Evolutionary conservation across 2,113 vertebrate species (phyloP), one percentile per base, ranked within the genome.

Genomic region (Paradisaea rubra): DNA sequence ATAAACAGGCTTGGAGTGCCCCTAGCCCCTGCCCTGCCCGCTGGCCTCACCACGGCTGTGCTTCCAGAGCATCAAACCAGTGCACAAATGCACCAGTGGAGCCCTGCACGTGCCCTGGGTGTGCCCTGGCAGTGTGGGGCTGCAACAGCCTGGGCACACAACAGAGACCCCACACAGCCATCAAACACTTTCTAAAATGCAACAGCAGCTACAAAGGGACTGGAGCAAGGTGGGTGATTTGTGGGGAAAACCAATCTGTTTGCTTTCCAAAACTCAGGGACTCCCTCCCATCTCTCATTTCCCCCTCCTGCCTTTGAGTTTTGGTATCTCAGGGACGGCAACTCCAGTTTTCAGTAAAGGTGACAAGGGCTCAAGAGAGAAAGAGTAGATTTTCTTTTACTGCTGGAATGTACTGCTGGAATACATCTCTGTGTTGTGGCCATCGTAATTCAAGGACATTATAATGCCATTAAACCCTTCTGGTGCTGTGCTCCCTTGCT

Each of bases 381-480:
- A 37, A 52, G 37, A 69, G 52, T 0, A 37, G 42, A 7, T 59
- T 92, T 95, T 22, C 54, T 66, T 81, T 71, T 25, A 16, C 64
- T 74, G 72, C 35, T 83, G 37, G 37, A 31, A 74, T 8, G 44
- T 9, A 54, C 72, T 81, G 64, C 77, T 79, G 86, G 72, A 91
- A 74, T 17, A 37, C 49, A 52, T 21, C 49, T 41, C 60, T 56
- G 19, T 49, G 71, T 37, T 88, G 91, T 76, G 80, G 57, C 65
- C 80, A 56, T 83, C 45, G 37, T 47, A 71, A 87, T 89, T 71
- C 57, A 49, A 61, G 73, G 74, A 84, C 86, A 72, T 93, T 92
- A 80, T 85, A 93, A 96, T 80, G 77, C 89, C 84, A 87, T 95
- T 97, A 95, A 95, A 87, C 74, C 86, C 86, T 94, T 81, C 65